phyloP scores from a whole-genome alignment of 2,888 invertebrate genomes.

The Troilus luridus region DNA sequence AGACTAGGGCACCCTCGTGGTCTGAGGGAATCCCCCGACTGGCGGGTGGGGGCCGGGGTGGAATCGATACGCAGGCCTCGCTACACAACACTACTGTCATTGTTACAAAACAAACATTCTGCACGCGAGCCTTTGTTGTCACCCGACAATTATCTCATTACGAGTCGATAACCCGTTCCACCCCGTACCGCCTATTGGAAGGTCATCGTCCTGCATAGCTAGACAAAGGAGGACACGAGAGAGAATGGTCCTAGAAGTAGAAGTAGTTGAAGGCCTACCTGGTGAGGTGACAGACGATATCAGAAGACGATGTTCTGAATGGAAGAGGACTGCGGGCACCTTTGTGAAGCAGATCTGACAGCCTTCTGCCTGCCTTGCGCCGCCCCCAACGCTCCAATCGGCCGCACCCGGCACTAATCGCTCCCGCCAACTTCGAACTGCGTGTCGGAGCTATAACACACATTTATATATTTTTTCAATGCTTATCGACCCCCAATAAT shows the following conservation, averaged over 20 bases:
- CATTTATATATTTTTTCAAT: not conserved
- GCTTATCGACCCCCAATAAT: no score
- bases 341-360: constrained; percentile 8
- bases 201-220: not conserved
- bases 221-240: not conserved
- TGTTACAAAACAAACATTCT: constrained; percentile 6
- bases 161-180: not conserved
- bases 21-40: constrained; percentile 25
- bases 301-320: constrained; percentile 1
- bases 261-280: not conserved
- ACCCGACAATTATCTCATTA: not conserved
- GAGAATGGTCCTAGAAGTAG: not conserved
- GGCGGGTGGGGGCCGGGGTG: not conserved
- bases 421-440: not conserved
- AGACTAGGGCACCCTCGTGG: constrained; percentile 28
- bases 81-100: constrained; percentile 6
- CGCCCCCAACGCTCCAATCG: not conserved
- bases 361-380: constrained; percentile 29
- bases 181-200: not conserved
- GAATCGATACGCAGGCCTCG: constrained; percentile 14
- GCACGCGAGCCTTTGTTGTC: not conserved
- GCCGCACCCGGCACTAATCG: not conserved
- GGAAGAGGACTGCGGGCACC: not conserved
- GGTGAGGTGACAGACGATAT: not conserved
- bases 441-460: not conserved